These are phyloP conservation scores for Homarus americanus DNA, from an alignment of 1,140 invertebrate genomes.

Conservation along the genomic window DNA sequence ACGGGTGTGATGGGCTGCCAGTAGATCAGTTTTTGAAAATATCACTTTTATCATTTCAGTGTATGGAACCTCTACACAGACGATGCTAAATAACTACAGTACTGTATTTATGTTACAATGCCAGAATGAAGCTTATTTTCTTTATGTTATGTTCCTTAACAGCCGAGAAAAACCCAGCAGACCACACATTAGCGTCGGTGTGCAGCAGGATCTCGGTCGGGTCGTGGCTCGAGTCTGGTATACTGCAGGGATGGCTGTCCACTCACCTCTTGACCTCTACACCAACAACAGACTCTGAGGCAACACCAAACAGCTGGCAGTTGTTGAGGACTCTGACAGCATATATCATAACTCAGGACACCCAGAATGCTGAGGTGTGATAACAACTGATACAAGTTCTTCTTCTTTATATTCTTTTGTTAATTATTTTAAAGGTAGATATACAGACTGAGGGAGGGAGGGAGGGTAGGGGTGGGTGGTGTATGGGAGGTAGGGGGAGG, in stretches of 20 bases:
- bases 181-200: constrained; percentile 84
- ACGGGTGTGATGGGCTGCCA: no score
- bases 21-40: no score
- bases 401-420: no score
- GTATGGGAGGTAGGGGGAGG: no score
- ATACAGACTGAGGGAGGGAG: no score
- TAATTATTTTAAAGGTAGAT: not conserved
- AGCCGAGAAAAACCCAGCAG: constrained; percentile 81
- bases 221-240: constrained; percentile 82
- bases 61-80: no score
- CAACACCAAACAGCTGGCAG: constrained; percentile 63
- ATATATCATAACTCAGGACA: constrained; percentile 63
- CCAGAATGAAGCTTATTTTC: not conserved
- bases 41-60: no score
- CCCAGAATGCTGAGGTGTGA: constrained; percentile 62
- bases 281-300: constrained; percentile 53
- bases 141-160: constrained; percentile 54
- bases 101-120: not conserved
- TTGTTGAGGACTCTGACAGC: constrained; percentile 66
- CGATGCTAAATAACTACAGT: no score
- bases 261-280: constrained; percentile 77
- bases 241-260: constrained; percentile 84
- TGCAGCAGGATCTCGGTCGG: constrained; percentile 85
- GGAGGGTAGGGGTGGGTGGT: no score
- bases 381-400: no score